These are phyloP conservation scores for Lordiphosa fenestrarum DNA, from an alignment of 2,888 invertebrate genomes.

Conservation along the genomic window DNA sequence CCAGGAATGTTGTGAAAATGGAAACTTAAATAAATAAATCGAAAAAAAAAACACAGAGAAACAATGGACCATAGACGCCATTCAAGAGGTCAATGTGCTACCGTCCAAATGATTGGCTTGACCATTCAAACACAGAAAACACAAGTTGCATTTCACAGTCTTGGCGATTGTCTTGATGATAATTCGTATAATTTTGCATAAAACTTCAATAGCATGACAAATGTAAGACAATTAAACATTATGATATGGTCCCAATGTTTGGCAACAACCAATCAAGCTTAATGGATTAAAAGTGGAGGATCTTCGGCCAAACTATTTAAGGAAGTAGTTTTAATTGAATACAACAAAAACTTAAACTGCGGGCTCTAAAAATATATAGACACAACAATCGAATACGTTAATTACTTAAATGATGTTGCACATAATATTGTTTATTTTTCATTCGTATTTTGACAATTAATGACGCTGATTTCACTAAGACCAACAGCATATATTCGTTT, in stretches of 20 bases:
- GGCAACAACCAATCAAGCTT: slow-evolving; percentile 9
- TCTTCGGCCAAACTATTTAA: slow-evolving; percentile 30
- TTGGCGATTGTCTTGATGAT: slow-evolving; percentile 30
- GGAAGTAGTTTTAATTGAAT: slow-evolving; percentile 49
- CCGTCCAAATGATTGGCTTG: slow-evolving; percentile 55
- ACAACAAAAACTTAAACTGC: slow-evolving; percentile 37
- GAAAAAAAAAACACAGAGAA: slow-evolving; percentile 33
- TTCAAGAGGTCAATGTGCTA: slow-evolving; percentile 66
- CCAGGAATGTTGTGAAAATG: slow-evolving; percentile 65
- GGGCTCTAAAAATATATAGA: slow-evolving; percentile 14
- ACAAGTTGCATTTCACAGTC: slow-evolving; percentile 33
- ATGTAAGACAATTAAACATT: slow-evolving; percentile 13
- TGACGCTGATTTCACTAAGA: slow-evolving; percentile 64
- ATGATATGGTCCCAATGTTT: slow-evolving; percentile 17
- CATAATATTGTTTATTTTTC: slow-evolving; percentile 33
- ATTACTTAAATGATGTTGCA: slow-evolving; percentile 69
- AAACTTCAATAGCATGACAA: slow-evolving; percentile 32
- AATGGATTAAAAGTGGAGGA: slow-evolving; percentile 18
- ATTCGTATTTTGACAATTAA: slow-evolving; percentile 59
- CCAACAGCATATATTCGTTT: slow-evolving; percentile 25
- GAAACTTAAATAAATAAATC: slow-evolving; percentile 67
- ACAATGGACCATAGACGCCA: slow-evolving; percentile 32
- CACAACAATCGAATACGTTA: slow-evolving; percentile 44
- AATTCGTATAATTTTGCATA: slow-evolving; percentile 67
- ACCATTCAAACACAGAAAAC: slow-evolving; percentile 22